Base-by-base conservation (phyloP, 2,113 vertebrate genomes). In the Hystrix brachyura region DNA sequence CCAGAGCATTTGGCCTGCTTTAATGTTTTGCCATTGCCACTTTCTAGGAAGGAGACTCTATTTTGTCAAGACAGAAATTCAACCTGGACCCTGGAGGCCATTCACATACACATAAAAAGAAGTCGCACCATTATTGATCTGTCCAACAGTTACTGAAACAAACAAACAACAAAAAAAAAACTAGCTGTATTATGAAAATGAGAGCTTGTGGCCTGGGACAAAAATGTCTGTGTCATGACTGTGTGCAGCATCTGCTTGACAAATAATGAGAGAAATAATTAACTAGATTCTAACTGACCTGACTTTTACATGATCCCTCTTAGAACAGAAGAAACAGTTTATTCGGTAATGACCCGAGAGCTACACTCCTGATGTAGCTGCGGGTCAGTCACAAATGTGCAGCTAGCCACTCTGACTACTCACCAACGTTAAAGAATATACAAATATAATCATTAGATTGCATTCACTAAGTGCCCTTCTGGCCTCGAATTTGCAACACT, bases 261-360 rank as follows among this genome's bases (percentile, higher is more conserved):
- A 97, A 89, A 93, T 43, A 92, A n/a, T 88, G 65, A 80, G 18
- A 92, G 25, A 17, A 48, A 87, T 84, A 91, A 80, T 94, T 79
- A 96, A 91, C 74, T 87, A 83, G 25, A 48, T 59, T 18, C 59
- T 81, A 92, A 79, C 17, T 80, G 71, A 85, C 62, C 83, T 80
- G 12, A 71, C 64, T 93, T 71, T 55, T 88, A 55, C 19, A 9
- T 64, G 86, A 87, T 81, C 59, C n/a, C 62, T 51, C 57, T 8
- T 90, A 94, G 12, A 85, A 90, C n/a, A 95, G 55, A 94, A 93
- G 62, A 48, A 96, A 91, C 13, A 46, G 71, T 94, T 90, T 90
- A 79, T 72, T 96, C 91, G 71, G 27, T 67, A 76, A 97, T 65
- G 32, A 92, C 48, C 59, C 51, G 43, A 48, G 46, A 38, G n/a